Conservation (phyloP, 2,797 vertebrate species). For the Aselliscus stoliczkanus region DNA sequence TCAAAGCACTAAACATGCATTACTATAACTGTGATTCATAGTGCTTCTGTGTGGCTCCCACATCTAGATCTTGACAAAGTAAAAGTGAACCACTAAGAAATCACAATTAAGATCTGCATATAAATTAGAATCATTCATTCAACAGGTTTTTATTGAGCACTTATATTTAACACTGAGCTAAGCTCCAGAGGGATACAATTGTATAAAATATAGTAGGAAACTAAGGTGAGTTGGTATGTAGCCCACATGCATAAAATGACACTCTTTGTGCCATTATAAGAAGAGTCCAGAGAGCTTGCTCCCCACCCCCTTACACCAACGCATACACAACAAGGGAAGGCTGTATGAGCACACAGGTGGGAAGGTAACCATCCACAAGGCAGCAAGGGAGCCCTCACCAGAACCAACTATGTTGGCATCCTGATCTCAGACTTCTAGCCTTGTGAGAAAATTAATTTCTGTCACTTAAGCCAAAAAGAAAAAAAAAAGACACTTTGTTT, state of each 20-base stretch:
- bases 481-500: neutral
- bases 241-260: neutral
- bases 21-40: neutral
- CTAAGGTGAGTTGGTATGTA: neutral
- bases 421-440: no score
- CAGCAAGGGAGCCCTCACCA: no score
- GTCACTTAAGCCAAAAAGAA: no score
- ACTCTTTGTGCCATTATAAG: neutral
- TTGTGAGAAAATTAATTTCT: no score
- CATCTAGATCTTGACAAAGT: neutral
- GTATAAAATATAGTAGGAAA: neutral
- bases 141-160: neutral
- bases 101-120: neutral
- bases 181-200: neutral
- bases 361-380: no score
- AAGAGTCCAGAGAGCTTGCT: neutral
- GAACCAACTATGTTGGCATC: no score
- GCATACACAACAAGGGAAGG: no score
- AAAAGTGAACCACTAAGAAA: neutral
- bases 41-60: neutral
- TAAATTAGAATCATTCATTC: neutral
- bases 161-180: constrained; percentile 12
- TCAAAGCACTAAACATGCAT: neutral
- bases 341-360: no score
- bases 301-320: no score